phyloP scores from a whole-genome alignment of 2,113 vertebrate genomes.

The Lophotis ruficrista region DNA sequence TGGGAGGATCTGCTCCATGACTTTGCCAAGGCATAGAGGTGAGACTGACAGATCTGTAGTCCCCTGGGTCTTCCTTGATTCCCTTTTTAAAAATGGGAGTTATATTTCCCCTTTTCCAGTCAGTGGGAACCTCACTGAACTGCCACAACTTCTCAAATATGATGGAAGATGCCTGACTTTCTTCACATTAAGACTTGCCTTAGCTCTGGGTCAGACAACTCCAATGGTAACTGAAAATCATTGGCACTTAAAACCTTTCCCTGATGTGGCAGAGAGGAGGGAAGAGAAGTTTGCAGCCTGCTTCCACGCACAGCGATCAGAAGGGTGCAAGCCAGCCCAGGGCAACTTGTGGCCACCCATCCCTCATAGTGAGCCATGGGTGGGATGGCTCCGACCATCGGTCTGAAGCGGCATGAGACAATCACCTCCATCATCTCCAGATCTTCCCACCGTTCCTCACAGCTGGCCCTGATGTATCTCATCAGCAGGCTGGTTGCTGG shows the following conservation, averaged over 20 bases:
- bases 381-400: neutral
- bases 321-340: neutral
- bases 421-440: neutral
- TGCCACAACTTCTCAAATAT: too few species aligned
- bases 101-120: too few species aligned
- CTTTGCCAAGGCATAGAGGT: too few species aligned
- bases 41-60: too few species aligned
- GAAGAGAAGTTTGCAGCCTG: neutral
- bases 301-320: too few species aligned
- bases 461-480: neutral
- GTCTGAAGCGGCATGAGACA: rapidly evolving
- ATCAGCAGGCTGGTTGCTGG: neutral
- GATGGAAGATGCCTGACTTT: neutral
- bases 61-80: too few species aligned
- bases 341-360: neutral
- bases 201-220: neutral
- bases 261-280: neutral
- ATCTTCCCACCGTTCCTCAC: neutral
- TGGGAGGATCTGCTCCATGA: too few species aligned
- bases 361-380: neutral
- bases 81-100: too few species aligned
- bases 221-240: rapidly evolving
- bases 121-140: too few species aligned
- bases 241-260: neutral
- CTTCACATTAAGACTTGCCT: neutral